Percentiles rank a stretch among this genome's conserved stretches.
Conservation (phyloP, 53 echinoderm and acorn worm species). For the Echinometra lucunter region DNA sequence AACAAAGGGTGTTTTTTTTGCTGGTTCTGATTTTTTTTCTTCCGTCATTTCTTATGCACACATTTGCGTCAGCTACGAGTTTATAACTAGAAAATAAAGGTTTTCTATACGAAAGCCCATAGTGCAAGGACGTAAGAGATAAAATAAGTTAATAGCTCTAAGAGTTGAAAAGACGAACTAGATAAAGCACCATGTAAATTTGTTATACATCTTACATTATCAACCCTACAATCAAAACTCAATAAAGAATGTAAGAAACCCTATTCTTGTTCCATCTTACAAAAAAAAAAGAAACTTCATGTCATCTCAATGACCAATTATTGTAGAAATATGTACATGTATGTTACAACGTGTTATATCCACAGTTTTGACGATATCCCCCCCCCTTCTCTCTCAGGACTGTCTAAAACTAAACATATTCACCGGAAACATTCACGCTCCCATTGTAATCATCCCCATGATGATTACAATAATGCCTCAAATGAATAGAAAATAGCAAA, state of each 20-base stretch:
- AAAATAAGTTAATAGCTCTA: constrained; percentile 35
- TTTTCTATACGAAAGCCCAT: constrained; percentile 34
- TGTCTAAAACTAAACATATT: no score
- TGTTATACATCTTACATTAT: background rate
- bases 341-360: no score
- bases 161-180: constrained; percentile 24
- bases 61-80: background rate
- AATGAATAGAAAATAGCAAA: no score
- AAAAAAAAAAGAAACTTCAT: background rate
- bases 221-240: background rate
- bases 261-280: background rate
- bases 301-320: background rate
- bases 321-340: no score
- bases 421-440: no score
- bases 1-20: background rate
- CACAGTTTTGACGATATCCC: background rate
- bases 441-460: background rate
- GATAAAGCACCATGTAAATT: constrained; percentile 11
- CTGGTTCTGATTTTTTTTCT: background rate
- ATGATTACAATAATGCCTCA: no score
- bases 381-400: background rate
- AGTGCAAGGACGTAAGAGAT: background rate
- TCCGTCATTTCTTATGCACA: constrained; percentile 34
- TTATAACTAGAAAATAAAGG: background rate
- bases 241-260: background rate